phyloP scores from a whole-genome alignment of 1,140 invertebrate genomes.

The Pachyrhynchus sulphureomaculatus region DNA sequence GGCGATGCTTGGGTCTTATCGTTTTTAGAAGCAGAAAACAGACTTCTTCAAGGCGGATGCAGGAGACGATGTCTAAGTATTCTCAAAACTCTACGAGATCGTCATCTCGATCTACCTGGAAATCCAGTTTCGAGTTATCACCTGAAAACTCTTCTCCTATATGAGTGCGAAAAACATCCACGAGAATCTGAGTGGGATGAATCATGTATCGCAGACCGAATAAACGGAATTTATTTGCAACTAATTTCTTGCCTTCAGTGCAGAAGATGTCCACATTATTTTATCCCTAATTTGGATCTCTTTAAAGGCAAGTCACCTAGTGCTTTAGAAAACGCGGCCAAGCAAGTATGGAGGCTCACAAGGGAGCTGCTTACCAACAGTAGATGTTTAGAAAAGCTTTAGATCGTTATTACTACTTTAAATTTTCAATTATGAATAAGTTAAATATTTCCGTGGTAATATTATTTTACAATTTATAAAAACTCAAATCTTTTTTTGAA shows the following conservation, averaged over 20 bases:
- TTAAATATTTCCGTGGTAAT: too few relatives aligned
- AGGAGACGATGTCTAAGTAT: constrained; percentile 81
- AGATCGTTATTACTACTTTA: neutral
- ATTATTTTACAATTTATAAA: too few relatives aligned
- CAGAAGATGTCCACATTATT: constrained; percentile 89
- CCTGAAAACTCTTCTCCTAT: constrained; percentile 85
- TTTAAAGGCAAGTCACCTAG: constrained; percentile 87
- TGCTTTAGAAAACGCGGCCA: constrained; percentile 85
- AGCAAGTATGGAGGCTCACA: constrained; percentile 87
- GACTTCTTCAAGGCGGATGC: constrained; percentile 77
- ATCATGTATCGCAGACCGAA: constrained; percentile 81
- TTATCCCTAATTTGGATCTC: constrained; percentile 83
- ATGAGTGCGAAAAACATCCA: constrained; percentile 95
- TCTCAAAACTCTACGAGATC: constrained; percentile 84
- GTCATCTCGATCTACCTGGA: constrained; percentile 85
- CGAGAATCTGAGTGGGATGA: constrained; percentile 92
- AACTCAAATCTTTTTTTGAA: too few relatives aligned
- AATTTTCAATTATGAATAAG: too few relatives aligned
- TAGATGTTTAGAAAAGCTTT: constrained; percentile 84
- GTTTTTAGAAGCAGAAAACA: constrained; percentile 86
- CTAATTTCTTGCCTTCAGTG: constrained; percentile 94
- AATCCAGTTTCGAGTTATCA: constrained; percentile 86
- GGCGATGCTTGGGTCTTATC: constrained; percentile 93
- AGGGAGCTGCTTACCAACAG: constrained; percentile 87
- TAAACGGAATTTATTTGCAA: constrained; percentile 95